Conservation (phyloP, 1,140 invertebrate species). For the Drosophila repleta region DNA sequence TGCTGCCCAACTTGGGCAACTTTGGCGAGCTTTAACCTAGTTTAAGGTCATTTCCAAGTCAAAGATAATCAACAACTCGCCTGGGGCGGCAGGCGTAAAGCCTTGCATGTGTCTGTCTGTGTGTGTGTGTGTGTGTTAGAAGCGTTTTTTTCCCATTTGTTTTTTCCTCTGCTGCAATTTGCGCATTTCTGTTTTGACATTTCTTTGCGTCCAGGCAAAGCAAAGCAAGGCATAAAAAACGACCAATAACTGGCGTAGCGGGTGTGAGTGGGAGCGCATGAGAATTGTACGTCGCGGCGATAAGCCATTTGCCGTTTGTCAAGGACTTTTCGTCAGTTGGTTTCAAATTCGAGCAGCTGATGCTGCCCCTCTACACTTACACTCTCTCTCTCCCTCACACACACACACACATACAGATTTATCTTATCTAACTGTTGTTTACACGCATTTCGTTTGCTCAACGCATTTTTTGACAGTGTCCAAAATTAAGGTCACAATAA, state of each 20-base stretch:
- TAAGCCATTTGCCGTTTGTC: slow-evolving; percentile 58
- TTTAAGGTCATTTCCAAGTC: slow-evolving; percentile 80
- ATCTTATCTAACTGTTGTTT: slow-evolving; percentile 34
- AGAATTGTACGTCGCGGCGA: slow-evolving; percentile 16
- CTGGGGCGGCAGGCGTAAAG: slow-evolving; percentile 3
- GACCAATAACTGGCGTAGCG: background rate
- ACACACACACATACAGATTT: too few relatives aligned
- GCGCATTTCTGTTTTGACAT: slow-evolving; percentile 38
- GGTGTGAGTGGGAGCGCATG: slow-evolving; percentile 11
- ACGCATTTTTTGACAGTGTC: slow-evolving; percentile 46
- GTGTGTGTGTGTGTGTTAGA: slow-evolving; percentile 10
- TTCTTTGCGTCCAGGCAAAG: slow-evolving; percentile 22
- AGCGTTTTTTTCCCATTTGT: slow-evolving; percentile 7
- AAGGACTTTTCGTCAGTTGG: slow-evolving; percentile 46
- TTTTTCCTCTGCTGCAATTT: slow-evolving; percentile 8
- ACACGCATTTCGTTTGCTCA: slow-evolving; percentile 22
- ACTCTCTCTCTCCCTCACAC: too few relatives aligned
- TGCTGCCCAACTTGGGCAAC: slow-evolving; percentile 45
- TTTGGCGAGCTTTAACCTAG: slow-evolving; percentile 77
- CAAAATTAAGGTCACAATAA: slow-evolving; percentile 69
- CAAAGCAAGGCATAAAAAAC: too few relatives aligned
- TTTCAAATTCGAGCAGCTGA: background rate
- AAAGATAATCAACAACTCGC: slow-evolving; percentile 68
- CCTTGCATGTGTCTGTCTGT: background rate
- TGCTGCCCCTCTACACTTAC: background rate